Base-by-base conservation (phyloP, 2,888 invertebrate species). In the Limnephilus marmoratus region DNA sequence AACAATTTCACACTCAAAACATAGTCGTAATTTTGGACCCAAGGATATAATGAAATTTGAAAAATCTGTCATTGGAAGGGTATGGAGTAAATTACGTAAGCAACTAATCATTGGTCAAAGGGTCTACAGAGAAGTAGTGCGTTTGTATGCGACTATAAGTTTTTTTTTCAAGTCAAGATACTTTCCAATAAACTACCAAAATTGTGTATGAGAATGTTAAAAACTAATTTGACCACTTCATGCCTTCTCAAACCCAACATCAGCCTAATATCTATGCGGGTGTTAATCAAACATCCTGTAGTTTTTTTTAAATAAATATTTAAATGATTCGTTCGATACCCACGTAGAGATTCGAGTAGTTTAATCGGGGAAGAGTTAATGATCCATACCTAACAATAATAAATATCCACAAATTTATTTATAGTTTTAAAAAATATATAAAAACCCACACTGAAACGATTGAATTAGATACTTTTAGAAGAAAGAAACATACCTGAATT, bases 211-310 rank as follows among this genome's bases (percentile, higher is more conserved):
- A 37, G 83, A 83, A 37, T 18, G 37, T 15, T 18, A 83, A 37
- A 83, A 37, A 37, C 83, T 83, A 24, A 83, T 83, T 83, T 37
- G 37, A 83, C 37, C 37, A 12, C 83, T 83, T 24, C 18, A 37
- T 83, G 83, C 37, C 83, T 83, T 37, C 83, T 83, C 83, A 37
- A 34, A 34, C 24, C 18, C 37, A 83, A 83, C 24, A 41, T 83
- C 24, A 9, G 83, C 83, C 37, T 83, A 83, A 83, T 83, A 37
- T 34, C 18, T 15, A 83, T 83, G 34, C 83, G 37, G 37, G 83
- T 83, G 83, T 83, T 83, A 83, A 83, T 83, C 37, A 83, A 41
- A 41, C 37, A 34, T 83, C 68, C 68, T 68, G 68, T 68, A 68
- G 9, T n/a, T 68, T 68, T 68, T 68, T 68, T 68, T 7, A 24